Evolutionary conservation across 2,113 vertebrate species (phyloP).

Genomic region (Notiomystis cincta): DNA sequence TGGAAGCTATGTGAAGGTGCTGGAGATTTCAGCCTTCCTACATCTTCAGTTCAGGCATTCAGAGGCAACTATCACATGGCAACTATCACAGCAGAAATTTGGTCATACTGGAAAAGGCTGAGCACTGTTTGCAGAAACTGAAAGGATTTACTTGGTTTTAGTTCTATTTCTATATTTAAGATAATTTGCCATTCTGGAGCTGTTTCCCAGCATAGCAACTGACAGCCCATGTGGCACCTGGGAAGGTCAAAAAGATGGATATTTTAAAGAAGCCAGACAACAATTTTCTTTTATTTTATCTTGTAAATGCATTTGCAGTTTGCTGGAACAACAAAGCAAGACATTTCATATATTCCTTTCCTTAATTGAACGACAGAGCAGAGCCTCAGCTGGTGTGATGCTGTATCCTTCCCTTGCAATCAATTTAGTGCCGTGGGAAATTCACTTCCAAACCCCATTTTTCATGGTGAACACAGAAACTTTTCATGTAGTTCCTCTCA

Average conservation of each 20-base stretch:
- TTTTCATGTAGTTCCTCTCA: neutral
- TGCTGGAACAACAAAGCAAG: neutral
- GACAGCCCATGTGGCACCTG: neutral
- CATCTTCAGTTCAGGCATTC: neutral
- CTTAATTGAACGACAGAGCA: neutral
- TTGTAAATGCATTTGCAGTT: neutral
- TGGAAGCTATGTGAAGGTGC: neutral
- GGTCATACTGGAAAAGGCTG: neutral
- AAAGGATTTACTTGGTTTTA: neutral
- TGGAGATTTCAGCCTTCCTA: neutral
- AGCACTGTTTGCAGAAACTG: neutral
- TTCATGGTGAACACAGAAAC: neutral
- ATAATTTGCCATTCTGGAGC: neutral
- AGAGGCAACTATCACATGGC: neutral
- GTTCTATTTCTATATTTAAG: neutral
- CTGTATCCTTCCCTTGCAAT: neutral
- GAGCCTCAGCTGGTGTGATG: neutral
- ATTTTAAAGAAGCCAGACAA: neutral
- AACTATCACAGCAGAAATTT: neutral
- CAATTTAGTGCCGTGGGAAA: neutral
- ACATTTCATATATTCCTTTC: neutral
- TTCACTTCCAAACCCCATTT: neutral
- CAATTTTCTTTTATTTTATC: neutral
- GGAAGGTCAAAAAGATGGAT: neutral
- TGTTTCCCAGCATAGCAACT: neutral